Conservation (phyloP, 2,113 vertebrate species). For the Dendrocopos noguchii region DNA sequence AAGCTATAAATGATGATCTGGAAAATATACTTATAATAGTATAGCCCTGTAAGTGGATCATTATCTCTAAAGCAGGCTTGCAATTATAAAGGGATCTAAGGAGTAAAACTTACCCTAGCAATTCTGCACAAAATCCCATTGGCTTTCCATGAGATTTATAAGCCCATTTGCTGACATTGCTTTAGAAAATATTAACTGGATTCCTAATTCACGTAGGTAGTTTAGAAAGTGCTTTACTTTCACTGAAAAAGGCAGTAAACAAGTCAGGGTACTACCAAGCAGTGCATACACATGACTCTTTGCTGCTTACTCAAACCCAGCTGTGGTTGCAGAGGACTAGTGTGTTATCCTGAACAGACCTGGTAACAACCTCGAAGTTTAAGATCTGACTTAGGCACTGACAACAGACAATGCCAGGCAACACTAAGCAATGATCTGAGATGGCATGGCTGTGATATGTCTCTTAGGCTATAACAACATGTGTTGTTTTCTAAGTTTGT, state of each 20-base stretch:
- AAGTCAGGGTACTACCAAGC: not conserved
- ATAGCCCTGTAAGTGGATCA: not conserved
- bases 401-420: not conserved
- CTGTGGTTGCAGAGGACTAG: not conserved
- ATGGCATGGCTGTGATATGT: not conserved
- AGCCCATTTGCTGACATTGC: not conserved
- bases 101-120: not conserved
- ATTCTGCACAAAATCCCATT: not conserved
- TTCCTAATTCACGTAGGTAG: not conserved
- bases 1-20: constrained; percentile 8
- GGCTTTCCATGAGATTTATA: not conserved
- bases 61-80: constrained; percentile 7
- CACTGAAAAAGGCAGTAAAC: not conserved
- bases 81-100: not conserved
- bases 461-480: not conserved
- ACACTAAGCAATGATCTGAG: not conserved
- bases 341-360: not conserved
- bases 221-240: constrained; percentile 4
- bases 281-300: not conserved
- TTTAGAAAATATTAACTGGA: constrained; percentile 27
- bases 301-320: not conserved
- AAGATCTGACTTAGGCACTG: not conserved
- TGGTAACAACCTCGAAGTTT: not conserved
- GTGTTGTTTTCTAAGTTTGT: not conserved
- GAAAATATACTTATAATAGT: constrained; percentile 12